Base-by-base conservation (phyloP, 2,888 invertebrate genomes). In the Pollenia griseotomentosa region DNA sequence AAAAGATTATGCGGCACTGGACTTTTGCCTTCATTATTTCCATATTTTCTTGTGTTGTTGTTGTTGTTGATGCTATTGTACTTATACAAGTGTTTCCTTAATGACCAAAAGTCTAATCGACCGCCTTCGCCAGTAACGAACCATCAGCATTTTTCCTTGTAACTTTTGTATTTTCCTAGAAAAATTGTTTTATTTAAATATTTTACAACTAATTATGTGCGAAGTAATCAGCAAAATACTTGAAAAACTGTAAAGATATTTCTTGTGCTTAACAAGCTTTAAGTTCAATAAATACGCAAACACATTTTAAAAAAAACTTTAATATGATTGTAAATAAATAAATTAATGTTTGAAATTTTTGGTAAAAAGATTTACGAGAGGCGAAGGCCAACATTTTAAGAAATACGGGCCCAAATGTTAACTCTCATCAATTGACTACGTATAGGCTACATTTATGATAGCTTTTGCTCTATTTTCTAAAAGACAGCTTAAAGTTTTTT, bases 191-290 rank as follows among this genome's bases (percentile, higher is more conserved):
- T 81, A 81, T 81, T 73, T 81, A 74, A 81, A 74, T 73, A 57
- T 73, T 73, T 81, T 40, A 73, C 81, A 73, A 81, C 57, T 73
- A 81, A 73, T 81, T 81, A 73, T 81, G 81, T 81, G 81, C 73
- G 57, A 81, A 81, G 57, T 81, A 81, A 81, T 81, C 81, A 73
- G 73, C 40, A 55, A 44, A 71, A 46, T 19, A 55, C 12, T 33
- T n/a, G n/a, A 55, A 53, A 70, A 33, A 77, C 44, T 19, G 19
- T 65, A 71, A 63, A 79, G 44, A 79, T 70, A 79, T 48, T 51
- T 51, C 53, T 66, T 78, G n/a, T 78, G 23, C 53, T 80, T 71
- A 71, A 71, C 80, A 55, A 73, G 63, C 71, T 44, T 55, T 23
- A 40, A 63, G 33, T 33, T 33, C 33, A 33, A 51, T 48, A 33